Evolutionary conservation across 2,797 vertebrate genomes (phyloP).

Genomic region (Graptemys geographica): DNA sequence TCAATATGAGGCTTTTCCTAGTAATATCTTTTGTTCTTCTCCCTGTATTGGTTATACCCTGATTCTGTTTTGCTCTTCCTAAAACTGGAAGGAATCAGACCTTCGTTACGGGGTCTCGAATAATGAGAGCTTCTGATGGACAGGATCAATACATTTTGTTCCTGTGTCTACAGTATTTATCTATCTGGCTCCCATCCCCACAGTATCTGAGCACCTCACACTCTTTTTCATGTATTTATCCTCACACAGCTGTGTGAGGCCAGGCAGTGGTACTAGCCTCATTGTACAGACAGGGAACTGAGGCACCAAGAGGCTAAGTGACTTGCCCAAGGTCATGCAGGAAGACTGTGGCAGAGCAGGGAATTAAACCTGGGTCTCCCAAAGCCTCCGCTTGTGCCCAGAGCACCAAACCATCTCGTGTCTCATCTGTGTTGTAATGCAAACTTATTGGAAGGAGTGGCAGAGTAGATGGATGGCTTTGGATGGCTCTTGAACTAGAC

Average conservation of each 20-base stretch:
- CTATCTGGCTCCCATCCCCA: not conserved
- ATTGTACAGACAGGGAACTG: not conserved
- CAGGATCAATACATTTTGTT: not conserved
- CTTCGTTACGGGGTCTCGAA: too few relatives aligned
- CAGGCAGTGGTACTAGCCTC: not conserved
- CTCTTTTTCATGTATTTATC: not conserved
- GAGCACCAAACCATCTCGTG: too few relatives aligned
- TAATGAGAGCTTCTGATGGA: not conserved
- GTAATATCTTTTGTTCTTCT: not conserved
- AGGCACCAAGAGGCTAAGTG: not conserved
- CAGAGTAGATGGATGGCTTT: rapidly evolving
- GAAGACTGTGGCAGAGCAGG: too few relatives aligned
- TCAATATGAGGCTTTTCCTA: rapidly evolving
- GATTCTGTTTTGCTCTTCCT: not conserved
- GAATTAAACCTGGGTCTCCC: too few relatives aligned
- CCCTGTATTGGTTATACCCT: rapidly evolving
- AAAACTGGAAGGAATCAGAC: not conserved
- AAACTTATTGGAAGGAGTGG: not conserved
- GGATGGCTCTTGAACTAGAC: rapidly evolving
- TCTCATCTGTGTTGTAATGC: not conserved
- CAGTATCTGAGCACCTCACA: not conserved
- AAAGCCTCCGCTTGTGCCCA: too few relatives aligned
- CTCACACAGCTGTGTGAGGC: not conserved
- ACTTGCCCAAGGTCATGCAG: not conserved
- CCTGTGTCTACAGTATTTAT: not conserved